phyloP scores from a whole-genome alignment of 2,888 invertebrate species.

The Hypolimnas misippus region DNA sequence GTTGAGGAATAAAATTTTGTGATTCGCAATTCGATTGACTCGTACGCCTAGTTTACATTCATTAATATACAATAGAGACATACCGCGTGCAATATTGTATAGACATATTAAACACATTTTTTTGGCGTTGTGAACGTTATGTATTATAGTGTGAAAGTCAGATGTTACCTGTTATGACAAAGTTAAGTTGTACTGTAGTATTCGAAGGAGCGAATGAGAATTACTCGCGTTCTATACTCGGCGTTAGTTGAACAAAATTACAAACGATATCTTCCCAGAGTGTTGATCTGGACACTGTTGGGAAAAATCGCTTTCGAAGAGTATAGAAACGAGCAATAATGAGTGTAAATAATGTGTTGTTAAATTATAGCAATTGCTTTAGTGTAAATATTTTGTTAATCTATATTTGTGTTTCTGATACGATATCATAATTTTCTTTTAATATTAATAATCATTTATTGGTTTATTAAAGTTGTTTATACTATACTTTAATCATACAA shows the following conservation, averaged over 20 bases:
- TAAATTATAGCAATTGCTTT: slow-evolving; percentile 81
- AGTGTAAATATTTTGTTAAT: slow-evolving; percentile 81
- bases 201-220: slow-evolving; percentile 39
- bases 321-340: slow-evolving; percentile 55
- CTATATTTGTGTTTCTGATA: slow-evolving; percentile 71
- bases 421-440: slow-evolving; percentile 56
- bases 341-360: slow-evolving; percentile 79
- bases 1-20: slow-evolving; percentile 66
- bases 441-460: slow-evolving; percentile 51
- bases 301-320: slow-evolving; percentile 17
- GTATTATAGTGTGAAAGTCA: slow-evolving; percentile 82
- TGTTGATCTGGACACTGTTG: not conserved
- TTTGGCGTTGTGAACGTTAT: slow-evolving; percentile 83
- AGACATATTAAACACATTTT: slow-evolving; percentile 70
- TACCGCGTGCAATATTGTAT: slow-evolving; percentile 84
- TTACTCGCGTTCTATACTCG: slow-evolving; percentile 24
- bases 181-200: slow-evolving; percentile 80
- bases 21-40: slow-evolving; percentile 65
- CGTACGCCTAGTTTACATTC: slow-evolving; percentile 67
- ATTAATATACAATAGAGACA: slow-evolving; percentile 73
- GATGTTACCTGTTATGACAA: slow-evolving; percentile 84
- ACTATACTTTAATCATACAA: slow-evolving; percentile 36
- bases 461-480: slow-evolving; percentile 57
- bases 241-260: not conserved
- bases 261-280: not conserved